Conservation (phyloP, 2,113 vertebrate genomes). For the Alces alces region DNA sequence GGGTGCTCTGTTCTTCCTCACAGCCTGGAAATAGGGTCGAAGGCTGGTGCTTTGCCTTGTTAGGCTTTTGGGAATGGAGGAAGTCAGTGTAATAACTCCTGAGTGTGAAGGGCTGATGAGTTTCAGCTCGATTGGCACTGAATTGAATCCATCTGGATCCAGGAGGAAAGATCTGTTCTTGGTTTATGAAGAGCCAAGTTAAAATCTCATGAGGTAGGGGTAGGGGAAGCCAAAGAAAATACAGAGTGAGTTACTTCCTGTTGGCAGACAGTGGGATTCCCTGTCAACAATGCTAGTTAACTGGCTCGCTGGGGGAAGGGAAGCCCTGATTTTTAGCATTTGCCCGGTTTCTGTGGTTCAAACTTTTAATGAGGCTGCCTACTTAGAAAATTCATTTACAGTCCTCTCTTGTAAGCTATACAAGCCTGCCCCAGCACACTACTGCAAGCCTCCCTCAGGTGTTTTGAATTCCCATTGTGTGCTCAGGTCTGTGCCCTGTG, state of each 20-base stretch:
- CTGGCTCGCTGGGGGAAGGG: background rate
- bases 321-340: background rate
- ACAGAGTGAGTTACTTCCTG: background rate
- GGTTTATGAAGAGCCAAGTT: constrained; percentile 11
- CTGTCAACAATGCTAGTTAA: background rate
- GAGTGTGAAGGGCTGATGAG: background rate
- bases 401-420: background rate
- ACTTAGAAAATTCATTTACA: background rate
- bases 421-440: background rate
- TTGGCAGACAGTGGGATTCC: background rate
- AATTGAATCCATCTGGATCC: background rate
- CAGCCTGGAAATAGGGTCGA: background rate
- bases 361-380: background rate
- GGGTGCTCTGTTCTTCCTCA: background rate
- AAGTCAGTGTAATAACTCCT: background rate
- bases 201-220: background rate
- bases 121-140: background rate
- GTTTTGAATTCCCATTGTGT: constrained; percentile 13
- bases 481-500: background rate
- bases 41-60: background rate
- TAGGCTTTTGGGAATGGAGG: background rate
- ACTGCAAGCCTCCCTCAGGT: background rate
- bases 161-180: background rate
- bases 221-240: background rate
- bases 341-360: background rate